Evolutionary conservation across 2,888 invertebrate species (phyloP), one percentile per base, ranked within the genome.

Genomic region (Plebejus melissa): DNA sequence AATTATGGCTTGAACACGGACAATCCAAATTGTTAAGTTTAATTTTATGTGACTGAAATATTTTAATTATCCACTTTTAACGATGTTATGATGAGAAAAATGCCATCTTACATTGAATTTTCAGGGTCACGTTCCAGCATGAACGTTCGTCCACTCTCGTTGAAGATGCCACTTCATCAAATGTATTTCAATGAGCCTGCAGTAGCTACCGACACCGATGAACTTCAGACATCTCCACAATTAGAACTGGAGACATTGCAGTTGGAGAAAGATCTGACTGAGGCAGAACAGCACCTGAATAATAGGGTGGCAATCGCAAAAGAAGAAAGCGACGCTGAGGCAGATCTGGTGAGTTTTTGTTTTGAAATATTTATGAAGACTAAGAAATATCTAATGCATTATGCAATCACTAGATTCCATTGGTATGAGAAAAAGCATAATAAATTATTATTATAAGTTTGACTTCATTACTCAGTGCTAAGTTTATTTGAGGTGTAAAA

Each of bases 291-390:
- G 54, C 90, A 89, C 65, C 82, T 93, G 77, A 86, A 90, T 5
- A 86, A 84, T 77, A 90, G 85, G 41, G 87, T 88, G 3, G 86
- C 90, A 50, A 87, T 94, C 76, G 94, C 94, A 32, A 87, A 88
- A 0, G 91, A 90, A 75, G 94, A 94, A 79, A 93, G 91, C 76
- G 94, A 94, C 79, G 88, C 85, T 60, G 93, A 93, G 79, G 88
- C 85, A 65, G 93, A 93, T 57, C 90, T 90, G 86, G 94, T 94
- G 80, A 88, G 91, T 87, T n/a, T 28, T 60, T 28, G 11, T 3
- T 9, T 28, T 28, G 9, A 11, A 60, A 28, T 60, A 11, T 28
- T 28, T 60, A 28, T 0, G 22, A 22, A 28, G 11, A 60, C 22
- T 22, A 22, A 22, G 22, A 22, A 22, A 22, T 22, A 22, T 22